Percentiles rank a stretch among this genome's conserved stretches.
These are phyloP conservation scores for Ennomos fuscantarius DNA, from an alignment of 2,888 invertebrate genomes.

Conservation along the genomic window DNA sequence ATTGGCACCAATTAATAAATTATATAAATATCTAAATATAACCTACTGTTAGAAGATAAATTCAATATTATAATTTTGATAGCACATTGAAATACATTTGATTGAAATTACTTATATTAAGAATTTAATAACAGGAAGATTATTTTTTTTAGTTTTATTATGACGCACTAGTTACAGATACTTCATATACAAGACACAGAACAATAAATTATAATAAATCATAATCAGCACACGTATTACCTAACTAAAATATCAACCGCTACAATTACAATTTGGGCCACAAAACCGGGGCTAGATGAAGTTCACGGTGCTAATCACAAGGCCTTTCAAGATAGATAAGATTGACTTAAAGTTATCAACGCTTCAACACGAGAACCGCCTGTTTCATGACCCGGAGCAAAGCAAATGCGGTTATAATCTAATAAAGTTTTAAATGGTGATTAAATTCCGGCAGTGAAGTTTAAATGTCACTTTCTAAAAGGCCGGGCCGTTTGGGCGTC, in stretches of 20 bases:
- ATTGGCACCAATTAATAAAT: constrained; percentile 70
- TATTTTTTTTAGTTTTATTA: constrained; percentile 13
- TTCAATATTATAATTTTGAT: constrained; percentile 33
- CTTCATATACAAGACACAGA: constrained; percentile 21
- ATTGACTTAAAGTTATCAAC: not conserved
- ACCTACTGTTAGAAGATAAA: constrained; percentile 37
- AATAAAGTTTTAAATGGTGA: constrained; percentile 36
- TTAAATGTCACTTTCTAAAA: constrained; percentile 79
- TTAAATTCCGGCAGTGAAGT: constrained; percentile 31
- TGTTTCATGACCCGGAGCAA: constrained; percentile 10
- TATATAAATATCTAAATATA: constrained; percentile 41
- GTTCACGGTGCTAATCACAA: not conserved
- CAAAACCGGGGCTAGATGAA: not conserved
- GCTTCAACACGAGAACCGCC: no score
- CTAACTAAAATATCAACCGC: constrained; percentile 6
- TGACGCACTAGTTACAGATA: constrained; percentile 12
- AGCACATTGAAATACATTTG: constrained; percentile 18
- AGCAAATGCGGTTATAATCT: constrained; percentile 21
- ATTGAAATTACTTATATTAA: constrained; percentile 8
- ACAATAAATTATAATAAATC: constrained; percentile 21
- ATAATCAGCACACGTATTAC: constrained; percentile 11
- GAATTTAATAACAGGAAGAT: constrained; percentile 19
- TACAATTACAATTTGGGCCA: constrained; percentile 8
- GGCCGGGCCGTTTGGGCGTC: constrained; percentile 64
- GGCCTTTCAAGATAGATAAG: no score